Percentiles rank a stretch among this genome's conserved stretches.
These are phyloP conservation scores for Archocentrus centrarchus DNA, from an alignment of 2,113 vertebrate genomes.

Conservation along the genomic window DNA sequence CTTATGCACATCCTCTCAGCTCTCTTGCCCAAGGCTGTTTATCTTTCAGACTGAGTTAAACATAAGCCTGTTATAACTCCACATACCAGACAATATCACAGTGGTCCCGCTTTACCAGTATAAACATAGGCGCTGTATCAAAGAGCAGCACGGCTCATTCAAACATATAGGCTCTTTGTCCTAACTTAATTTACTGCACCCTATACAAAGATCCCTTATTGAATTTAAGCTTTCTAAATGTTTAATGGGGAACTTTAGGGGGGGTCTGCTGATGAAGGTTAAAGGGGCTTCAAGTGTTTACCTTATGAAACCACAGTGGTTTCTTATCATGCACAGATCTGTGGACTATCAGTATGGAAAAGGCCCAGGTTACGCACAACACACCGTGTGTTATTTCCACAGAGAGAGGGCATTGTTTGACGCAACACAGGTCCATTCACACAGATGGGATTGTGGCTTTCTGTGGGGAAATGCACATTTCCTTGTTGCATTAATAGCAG, in stretches of 20 bases:
- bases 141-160: constrained; percentile 66
- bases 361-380: constrained; percentile 53
- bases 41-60: constrained; percentile 76
- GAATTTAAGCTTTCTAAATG: constrained; percentile 66
- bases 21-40: constrained; percentile 70
- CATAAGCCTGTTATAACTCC: constrained; percentile 68
- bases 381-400: constrained; percentile 34
- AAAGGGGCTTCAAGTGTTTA: constrained; percentile 63
- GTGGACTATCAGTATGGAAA: constrained; percentile 39
- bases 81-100: constrained; percentile 82
- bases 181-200: constrained; percentile 71
- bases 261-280: constrained; percentile 55
- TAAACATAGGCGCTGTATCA: constrained; percentile 76
- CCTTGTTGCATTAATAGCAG: constrained; percentile 46
- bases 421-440: constrained; percentile 56
- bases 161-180: constrained; percentile 67
- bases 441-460: constrained; percentile 33
- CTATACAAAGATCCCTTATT: constrained; percentile 68
- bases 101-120: constrained; percentile 72
- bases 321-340: constrained; percentile 66
- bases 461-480: constrained; percentile 51
- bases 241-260: constrained; percentile 51
- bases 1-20: constrained; percentile 56
- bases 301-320: constrained; percentile 58
- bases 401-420: constrained; percentile 59